Percentiles rank a stretch among this genome's conserved stretches.
phyloP scores from a whole-genome alignment of 30 jellyfish, hydroid and myxozoan genomes.

The Turritopsis rubra region DNA sequence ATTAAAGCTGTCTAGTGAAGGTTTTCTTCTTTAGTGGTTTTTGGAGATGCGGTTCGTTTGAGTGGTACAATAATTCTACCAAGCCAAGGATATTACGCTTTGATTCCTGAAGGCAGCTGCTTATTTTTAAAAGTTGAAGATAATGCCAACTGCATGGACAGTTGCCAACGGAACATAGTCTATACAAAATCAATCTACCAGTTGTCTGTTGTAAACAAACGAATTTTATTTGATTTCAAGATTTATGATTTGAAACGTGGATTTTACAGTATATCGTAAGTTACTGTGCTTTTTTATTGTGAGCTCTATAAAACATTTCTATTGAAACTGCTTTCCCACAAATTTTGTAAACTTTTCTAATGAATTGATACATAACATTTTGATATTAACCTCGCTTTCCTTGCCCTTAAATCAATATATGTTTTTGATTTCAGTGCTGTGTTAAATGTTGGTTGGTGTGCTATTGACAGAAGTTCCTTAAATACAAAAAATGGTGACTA shows the following conservation, averaged over 20 bases:
- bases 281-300: not conserved
- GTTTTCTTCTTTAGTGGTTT: not conserved
- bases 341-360: too few species aligned
- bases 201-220: not conserved
- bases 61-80: not conserved
- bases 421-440: not conserved
- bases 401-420: not conserved
- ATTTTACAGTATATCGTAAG: not conserved
- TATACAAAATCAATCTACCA: not conserved
- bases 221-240: not conserved
- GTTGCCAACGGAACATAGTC: not conserved
- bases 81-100: not conserved
- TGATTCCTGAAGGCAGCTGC: not conserved
- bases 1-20: too few species aligned
- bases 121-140: not conserved
- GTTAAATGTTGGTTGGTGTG: not conserved
- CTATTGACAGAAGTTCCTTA: not conserved
- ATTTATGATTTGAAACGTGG: not conserved
- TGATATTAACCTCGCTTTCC: too few species aligned
- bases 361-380: too few species aligned
- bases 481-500: not conserved
- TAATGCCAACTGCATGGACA: not conserved
- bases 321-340: too few species aligned
- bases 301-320: too few species aligned
- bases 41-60: not conserved